A percentile compares a stretch with the other conserved stretches of the same genome.
phyloP scores from a whole-genome alignment of 2,113 vertebrate genomes.

The Vulpes ferrilata region DNA sequence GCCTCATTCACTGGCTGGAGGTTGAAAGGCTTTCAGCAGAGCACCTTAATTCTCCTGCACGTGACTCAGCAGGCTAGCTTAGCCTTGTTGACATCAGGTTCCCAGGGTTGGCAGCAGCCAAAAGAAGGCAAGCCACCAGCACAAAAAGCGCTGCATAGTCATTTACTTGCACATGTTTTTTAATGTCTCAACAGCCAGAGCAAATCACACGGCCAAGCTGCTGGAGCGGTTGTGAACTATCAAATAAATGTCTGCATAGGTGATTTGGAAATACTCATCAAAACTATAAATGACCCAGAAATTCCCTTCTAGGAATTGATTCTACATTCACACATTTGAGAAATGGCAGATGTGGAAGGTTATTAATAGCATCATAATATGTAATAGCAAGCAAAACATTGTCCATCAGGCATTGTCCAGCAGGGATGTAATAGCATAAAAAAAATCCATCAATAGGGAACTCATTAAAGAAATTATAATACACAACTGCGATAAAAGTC shows the following conservation, averaged over 20 bases:
- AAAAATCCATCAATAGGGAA: background rate
- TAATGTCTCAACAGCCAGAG: constrained; percentile 1
- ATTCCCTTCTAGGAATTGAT: constrained; percentile 8
- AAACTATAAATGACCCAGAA: background rate
- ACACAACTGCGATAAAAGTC: background rate
- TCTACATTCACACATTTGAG: background rate
- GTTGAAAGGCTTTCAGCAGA: background rate
- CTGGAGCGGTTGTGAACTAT: background rate
- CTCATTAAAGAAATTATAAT: background rate
- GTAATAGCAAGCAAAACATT: constrained; percentile 5
- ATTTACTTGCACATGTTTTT: background rate
- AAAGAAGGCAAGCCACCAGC: background rate
- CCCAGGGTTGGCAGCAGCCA: background rate
- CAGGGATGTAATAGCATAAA: background rate
- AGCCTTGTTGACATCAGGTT: background rate
- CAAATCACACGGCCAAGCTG: background rate
- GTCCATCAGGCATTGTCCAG: too few species aligned
- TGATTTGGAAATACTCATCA: background rate
- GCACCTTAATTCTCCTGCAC: background rate
- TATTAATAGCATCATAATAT: background rate
- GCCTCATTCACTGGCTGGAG: background rate
- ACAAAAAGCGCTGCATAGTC: background rate
- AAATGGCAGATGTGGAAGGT: background rate
- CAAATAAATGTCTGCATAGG: background rate
- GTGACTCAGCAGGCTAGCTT: background rate